Evolutionary conservation across 2,797 vertebrate genomes (phyloP), one percentile per base, ranked within the genome.

Genomic region (Mus minutoides): DNA sequence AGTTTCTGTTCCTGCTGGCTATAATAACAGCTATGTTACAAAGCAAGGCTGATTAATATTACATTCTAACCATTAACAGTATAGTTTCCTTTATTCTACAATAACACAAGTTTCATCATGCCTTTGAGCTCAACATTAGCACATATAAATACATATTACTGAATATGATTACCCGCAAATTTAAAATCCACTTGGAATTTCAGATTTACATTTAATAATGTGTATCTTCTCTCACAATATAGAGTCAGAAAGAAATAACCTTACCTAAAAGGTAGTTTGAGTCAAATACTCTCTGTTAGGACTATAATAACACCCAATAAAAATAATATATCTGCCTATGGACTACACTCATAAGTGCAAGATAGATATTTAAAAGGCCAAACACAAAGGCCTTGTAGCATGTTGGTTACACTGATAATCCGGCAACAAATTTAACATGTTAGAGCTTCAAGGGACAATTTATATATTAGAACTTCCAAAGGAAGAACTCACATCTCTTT

Each of bases 91-190:
- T 95, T 92, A 89, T 93, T 97, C 67, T 83, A 86, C n/a, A 97
- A 92, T 62, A 97, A 93, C 75, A 94, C 96, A 92, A 96, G 91
- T 84, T 56, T 89, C 75, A 92, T 93, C 54, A 76, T 83, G 89
- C 69, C 91, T 94, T 75, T 76, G 94, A 93, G 89, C 89, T 92
- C 60, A 95, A 96, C 93, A 94, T 97, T 96, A 97, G 52, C 88
- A 96, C 64, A 91, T 78, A 96, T 91, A 97, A 96, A 96, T 92
- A 94, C 46, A 92, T 85, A 95, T 95, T 83, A 79, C 73, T 92
- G 92, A 92, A 94, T 92, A 96, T 79, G 89, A 94, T 92, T 94
- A 97, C 92, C 94, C 62, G 77, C 11, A 77, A 83, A 94, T 91
- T 89, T 91, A 94, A 97, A 96, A 89, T 93, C 82, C 11, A 95